Conservation (phyloP, 1,140 invertebrate genomes). For the Pogonomyrmex barbatus region DNA sequence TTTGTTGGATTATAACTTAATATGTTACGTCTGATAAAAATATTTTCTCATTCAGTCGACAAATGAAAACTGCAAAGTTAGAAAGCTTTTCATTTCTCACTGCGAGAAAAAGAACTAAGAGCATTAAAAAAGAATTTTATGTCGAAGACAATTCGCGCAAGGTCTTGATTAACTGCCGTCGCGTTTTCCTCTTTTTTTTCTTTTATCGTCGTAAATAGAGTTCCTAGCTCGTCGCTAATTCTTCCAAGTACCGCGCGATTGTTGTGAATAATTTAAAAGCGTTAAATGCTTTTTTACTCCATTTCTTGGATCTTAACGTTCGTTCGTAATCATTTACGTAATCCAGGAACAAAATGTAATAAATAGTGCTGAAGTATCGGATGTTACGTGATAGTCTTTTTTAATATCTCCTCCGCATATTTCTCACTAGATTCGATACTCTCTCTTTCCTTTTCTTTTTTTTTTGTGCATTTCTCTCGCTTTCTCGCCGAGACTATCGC, state of each 20-base stretch:
- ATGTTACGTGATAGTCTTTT: slow-evolving; percentile 27
- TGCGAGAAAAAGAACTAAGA: background rate
- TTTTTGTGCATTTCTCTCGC: slow-evolving; percentile 4
- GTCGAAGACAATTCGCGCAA: background rate
- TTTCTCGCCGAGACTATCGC: slow-evolving; percentile 16
- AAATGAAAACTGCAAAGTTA: background rate
- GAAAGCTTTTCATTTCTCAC: background rate
- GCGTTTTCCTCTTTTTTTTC: background rate
- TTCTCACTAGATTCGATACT: slow-evolving; percentile 4
- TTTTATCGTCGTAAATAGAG: background rate
- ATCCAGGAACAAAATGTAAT: slow-evolving; percentile 34
- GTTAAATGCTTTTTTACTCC: background rate
- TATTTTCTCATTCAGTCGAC: background rate
- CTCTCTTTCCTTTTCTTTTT: background rate
- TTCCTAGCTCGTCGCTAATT: slow-evolving; percentile 21
- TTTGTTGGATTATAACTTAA: background rate
- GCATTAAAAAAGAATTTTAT: slow-evolving; percentile 20
- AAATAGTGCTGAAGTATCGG: slow-evolving; percentile 26
- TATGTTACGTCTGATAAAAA: background rate
- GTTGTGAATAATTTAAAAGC: slow-evolving; percentile 14
- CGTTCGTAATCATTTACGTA: background rate
- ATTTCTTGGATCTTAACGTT: background rate
- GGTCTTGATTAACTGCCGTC: background rate
- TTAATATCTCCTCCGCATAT: background rate
- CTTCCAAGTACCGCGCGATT: slow-evolving; percentile 31